Conservation (phyloP, 2,797 vertebrate genomes). For the Rhadinocentrus ornatus region DNA sequence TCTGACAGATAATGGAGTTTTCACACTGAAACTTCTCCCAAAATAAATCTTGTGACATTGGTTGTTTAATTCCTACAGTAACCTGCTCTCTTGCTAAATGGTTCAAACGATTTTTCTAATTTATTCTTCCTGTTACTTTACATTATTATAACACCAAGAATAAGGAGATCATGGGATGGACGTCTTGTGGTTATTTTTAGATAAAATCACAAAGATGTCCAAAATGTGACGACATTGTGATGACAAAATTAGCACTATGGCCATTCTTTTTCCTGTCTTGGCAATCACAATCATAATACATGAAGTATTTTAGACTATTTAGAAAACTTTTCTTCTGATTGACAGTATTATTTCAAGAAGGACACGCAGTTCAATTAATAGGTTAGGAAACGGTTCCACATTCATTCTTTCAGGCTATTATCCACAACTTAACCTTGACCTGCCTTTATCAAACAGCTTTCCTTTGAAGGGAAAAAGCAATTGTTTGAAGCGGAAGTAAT, state of each 20-base stretch:
- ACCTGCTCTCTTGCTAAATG: conserved; percentile 48
- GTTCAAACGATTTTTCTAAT: conserved; percentile 45
- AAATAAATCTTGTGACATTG: conserved; percentile 50
- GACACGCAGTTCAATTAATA: conserved; percentile 18
- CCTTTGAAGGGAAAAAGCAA: conserved; percentile 25
- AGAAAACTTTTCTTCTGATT: conserved; percentile 21
- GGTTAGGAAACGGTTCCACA: conserved; percentile 16
- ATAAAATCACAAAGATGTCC: conserved; percentile 23
- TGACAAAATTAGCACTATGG: conserved; percentile 17
- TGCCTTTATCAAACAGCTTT: conserved; percentile 34
- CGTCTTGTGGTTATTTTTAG: conserved; percentile 34
- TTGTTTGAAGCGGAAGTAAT: conserved; percentile 53
- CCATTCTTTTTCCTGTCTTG: conserved; percentile 1
- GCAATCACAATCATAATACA: conserved; percentile 14
- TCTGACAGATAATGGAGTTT: conserved; percentile 21
- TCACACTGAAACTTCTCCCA: conserved; percentile 30
- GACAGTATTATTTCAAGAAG: conserved; percentile 23
- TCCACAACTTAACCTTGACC: conserved; percentile 46
- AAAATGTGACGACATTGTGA: too few relatives aligned
- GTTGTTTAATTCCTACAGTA: conserved; percentile 45
- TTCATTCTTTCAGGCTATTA: conserved; percentile 39
- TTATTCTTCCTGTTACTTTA: conserved; percentile 44
- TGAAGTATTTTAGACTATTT: neutral
- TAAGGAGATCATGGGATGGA: conserved; percentile 22
- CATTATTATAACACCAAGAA: conserved; percentile 41